phyloP scores from a whole-genome alignment of 35 echinoderm and acorn worm genomes.

The Eucidaris tribuloides region DNA sequence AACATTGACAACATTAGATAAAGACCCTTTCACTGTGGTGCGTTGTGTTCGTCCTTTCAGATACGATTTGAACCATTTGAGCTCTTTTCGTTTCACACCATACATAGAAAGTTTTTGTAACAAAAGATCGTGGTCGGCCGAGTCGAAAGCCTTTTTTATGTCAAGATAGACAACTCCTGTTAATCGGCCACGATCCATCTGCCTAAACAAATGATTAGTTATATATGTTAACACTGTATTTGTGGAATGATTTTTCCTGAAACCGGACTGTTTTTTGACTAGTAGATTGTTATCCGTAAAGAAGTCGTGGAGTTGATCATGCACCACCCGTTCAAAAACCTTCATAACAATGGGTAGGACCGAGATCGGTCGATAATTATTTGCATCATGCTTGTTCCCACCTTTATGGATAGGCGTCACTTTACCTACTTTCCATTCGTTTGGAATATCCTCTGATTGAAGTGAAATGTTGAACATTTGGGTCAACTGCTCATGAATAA shows the following conservation, averaged over 20 bases:
- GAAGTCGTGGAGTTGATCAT: slow-evolving; percentile 17
- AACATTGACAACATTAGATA: too few species aligned
- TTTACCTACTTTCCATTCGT: slow-evolving; percentile 45
- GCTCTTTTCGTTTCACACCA: too few species aligned
- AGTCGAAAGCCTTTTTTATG: too few species aligned
- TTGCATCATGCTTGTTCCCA: slow-evolving; percentile 6
- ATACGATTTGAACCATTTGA: too few species aligned
- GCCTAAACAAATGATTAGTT: too few species aligned
- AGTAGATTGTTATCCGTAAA: slow-evolving; percentile 18
- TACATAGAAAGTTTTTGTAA: too few species aligned
- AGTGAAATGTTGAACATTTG: slow-evolving; percentile 25
- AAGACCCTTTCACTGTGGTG: too few species aligned
- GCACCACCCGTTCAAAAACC: slow-evolving; percentile 37
- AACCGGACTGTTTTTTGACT: slow-evolving; percentile 23
- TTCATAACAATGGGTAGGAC: slow-evolving; percentile 44
- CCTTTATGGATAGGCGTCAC: slow-evolving; percentile 13
- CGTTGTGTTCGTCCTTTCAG: too few species aligned
- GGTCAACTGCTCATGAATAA: slow-evolving; percentile 1
- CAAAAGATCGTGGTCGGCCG: too few species aligned
- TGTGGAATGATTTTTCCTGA: slow-evolving; percentile 9
- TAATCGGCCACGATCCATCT: too few species aligned
- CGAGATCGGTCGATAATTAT: slow-evolving; percentile 34
- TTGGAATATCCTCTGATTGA: neutral
- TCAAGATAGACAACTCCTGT: too few species aligned
- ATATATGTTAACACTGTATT: too few species aligned